These are phyloP conservation scores for Spodoptera frugiperda DNA, from an alignment of 1,140 invertebrate species.

Conservation along the genomic window DNA sequence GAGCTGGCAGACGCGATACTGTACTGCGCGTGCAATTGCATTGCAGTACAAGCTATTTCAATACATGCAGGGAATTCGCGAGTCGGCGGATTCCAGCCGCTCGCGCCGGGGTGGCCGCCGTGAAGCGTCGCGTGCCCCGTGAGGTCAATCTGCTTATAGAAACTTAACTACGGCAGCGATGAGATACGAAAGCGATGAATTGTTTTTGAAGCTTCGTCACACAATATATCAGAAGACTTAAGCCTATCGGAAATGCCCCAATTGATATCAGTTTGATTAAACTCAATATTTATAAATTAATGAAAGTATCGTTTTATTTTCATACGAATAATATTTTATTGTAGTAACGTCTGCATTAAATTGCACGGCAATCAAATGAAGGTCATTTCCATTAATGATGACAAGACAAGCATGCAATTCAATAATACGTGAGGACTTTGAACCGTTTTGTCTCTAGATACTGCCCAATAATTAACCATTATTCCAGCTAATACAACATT, in stretches of 20 bases:
- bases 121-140: slow-evolving; percentile 44
- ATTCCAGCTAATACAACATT: too few relatives aligned
- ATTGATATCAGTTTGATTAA: background rate
- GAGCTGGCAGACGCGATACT: slow-evolving; percentile 61
- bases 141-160: slow-evolving; percentile 54
- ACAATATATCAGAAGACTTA: too few relatives aligned
- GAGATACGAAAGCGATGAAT: background rate
- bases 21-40: slow-evolving; percentile 66
- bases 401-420: slow-evolving; percentile 30
- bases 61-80: slow-evolving; percentile 77
- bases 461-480: background rate
- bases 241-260: too few relatives aligned
- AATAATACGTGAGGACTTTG: slow-evolving; percentile 43
- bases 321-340: background rate
- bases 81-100: slow-evolving; percentile 69
- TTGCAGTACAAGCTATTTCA: slow-evolving; percentile 79
- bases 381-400: slow-evolving; percentile 49
- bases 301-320: background rate
- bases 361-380: slow-evolving; percentile 46
- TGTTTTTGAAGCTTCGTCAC: background rate
- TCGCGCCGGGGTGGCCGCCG: slow-evolving; percentile 56
- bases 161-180: background rate
- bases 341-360: background rate
- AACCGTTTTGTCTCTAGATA: slow-evolving; percentile 6
- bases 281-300: too few relatives aligned